Base-by-base conservation (phyloP, 2,797 vertebrate genomes). In the Lerista edwardsae region DNA sequence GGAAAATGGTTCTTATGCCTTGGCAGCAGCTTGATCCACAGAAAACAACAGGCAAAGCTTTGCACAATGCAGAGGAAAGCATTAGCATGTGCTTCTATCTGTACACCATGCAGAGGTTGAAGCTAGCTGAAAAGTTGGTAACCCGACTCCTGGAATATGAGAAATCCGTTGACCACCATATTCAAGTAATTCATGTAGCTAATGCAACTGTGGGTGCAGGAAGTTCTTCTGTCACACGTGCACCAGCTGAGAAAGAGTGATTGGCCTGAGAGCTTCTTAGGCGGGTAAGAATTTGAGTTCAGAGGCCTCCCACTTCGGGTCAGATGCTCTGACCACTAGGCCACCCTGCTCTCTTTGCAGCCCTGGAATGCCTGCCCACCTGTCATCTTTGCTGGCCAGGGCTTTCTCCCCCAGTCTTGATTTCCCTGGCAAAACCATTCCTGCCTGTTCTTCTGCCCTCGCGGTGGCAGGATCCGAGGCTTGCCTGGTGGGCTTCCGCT, bases 401-500 rank as follows among this genome's bases (percentile, higher is more conserved):
- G 27, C 41, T 59, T 77, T 41, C 27, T 61, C 15, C 36, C n/a
- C 75, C 10, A 21, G 21, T 39, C 27, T 61, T 59, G 34, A 34
- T 41, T 62, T 84, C 80, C 84, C 89, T 88, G 85, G 79, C 85
- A 89, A 93, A 81, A 61, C 23, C 68, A 51, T 68, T 85, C 85
- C 84, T 77, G 79, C 86, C 65, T 80, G 89, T 71, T 88, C 84
- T 79, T 75, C 87, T 0, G 2, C 59, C 91, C 92, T 92, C 90
- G 92, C 87, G 87, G 87, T 83, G 87, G 86, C 77, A 90, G 85
- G 89, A 90, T 86, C 90, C 84, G 84, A 55, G 87, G 91, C 83
- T 83, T 91, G 89, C 86, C 89, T 83, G 77, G 79, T 89, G 73
- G 78, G 73, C 88, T 91, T 77, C 25, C 90, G 91, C 90, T 92